Percentiles rank a stretch among this genome's conserved stretches.
Evolutionary conservation across 2,888 invertebrate genomes (phyloP).

Genomic region (Epinotia brunnichana): DNA sequence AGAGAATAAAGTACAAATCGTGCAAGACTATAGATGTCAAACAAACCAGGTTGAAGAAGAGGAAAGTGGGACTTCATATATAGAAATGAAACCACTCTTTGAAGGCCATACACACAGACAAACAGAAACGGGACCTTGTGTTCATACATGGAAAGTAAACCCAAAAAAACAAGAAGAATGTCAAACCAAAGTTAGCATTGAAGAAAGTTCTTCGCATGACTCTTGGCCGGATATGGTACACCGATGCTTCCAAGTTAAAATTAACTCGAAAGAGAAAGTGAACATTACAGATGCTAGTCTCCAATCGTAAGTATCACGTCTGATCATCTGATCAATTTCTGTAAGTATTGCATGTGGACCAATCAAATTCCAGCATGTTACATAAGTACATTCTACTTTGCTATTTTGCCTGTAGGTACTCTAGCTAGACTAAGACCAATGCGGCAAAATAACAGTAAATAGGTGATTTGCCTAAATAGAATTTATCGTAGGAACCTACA

Average conservation of each 20-base stretch:
- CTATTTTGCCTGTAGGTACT: too few relatives aligned
- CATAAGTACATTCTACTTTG: too few relatives aligned
- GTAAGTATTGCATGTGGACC: too few relatives aligned
- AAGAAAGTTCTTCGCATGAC: background rate
- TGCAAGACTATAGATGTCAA: background rate
- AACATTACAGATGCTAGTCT: background rate
- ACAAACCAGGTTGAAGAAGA: background rate
- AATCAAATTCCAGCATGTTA: too few relatives aligned
- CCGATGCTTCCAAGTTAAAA: background rate
- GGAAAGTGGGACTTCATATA: background rate
- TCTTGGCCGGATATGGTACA: background rate
- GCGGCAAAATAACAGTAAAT: too few relatives aligned
- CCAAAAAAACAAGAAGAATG: background rate
- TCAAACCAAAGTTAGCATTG: background rate
- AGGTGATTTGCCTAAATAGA: too few relatives aligned
- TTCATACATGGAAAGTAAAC: slow-evolving; percentile 5
- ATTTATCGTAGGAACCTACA: background rate
- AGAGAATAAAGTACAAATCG: background rate
- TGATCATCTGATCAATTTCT: too few relatives aligned
- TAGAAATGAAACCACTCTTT: background rate
- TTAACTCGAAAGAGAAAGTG: background rate
- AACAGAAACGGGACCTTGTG: background rate
- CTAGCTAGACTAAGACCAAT: too few relatives aligned
- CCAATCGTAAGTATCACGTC: background rate
- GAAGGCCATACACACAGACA: background rate